These are phyloP conservation scores for Spilarctia lutea DNA, from an alignment of 2,888 invertebrate genomes.

Conservation along the genomic window DNA sequence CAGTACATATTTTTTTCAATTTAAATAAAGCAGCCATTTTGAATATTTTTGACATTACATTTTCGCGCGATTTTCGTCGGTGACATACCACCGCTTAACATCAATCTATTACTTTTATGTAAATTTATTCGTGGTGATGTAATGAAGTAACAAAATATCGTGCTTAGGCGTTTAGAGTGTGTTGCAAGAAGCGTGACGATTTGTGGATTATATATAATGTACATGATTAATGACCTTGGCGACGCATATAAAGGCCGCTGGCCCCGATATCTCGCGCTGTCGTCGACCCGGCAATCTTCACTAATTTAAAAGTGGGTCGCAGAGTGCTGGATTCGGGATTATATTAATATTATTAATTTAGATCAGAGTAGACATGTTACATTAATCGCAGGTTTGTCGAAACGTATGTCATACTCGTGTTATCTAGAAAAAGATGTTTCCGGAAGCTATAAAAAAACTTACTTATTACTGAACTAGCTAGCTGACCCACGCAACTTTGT, in stretches of 20 bases:
- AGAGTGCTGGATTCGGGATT: neutral
- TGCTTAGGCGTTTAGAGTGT: neutral
- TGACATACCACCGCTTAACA: constrained; percentile 36
- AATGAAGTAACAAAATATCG: constrained; percentile 17
- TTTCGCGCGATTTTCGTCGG: constrained; percentile 16
- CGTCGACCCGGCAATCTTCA: neutral
- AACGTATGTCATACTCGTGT: too few relatives aligned
- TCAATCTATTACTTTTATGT: constrained; percentile 25
- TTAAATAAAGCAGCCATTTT: neutral
- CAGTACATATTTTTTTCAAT: neutral
- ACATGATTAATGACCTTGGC: neutral
- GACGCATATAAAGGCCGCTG: neutral
- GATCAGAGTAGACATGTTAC: too few relatives aligned
- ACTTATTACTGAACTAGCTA: too few relatives aligned
- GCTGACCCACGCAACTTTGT: too few relatives aligned
- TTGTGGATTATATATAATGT: constrained; percentile 7
- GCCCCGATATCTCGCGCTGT: neutral
- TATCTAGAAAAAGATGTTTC: too few relatives aligned
- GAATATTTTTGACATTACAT: neutral
- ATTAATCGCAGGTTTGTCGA: too few relatives aligned
- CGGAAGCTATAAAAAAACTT: too few relatives aligned
- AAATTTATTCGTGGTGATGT: constrained; percentile 30
- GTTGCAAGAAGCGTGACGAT: neutral
- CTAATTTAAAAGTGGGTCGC: neutral
- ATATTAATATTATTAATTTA: neutral